Percentiles rank a stretch among this genome's conserved stretches.
phyloP scores from a whole-genome alignment of 2,797 vertebrate genomes.

The Pteropus rufus region DNA sequence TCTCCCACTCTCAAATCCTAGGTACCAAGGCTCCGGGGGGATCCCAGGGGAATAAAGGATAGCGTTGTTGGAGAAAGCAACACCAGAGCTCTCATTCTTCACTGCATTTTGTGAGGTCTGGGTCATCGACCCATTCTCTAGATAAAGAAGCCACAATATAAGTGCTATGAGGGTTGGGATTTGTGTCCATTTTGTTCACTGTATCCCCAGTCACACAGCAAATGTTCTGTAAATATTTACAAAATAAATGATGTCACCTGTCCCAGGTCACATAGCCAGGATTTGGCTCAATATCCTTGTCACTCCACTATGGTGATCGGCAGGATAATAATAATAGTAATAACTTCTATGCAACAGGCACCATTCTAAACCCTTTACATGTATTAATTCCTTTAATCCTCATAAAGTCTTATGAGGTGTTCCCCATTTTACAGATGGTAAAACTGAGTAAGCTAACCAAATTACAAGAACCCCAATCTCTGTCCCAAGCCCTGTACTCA shows the following conservation, averaged over 20 bases:
- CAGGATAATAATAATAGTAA: not conserved
- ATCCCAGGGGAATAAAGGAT: not conserved
- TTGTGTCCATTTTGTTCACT: not conserved
- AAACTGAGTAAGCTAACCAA: not conserved
- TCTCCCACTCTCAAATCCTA: not conserved
- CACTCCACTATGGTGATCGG: not conserved
- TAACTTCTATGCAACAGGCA: not conserved
- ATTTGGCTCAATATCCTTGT: not conserved
- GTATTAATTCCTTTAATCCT: not conserved
- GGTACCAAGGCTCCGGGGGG: not conserved
- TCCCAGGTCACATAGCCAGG: not conserved
- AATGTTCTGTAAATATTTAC: not conserved
- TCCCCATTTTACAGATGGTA: not conserved
- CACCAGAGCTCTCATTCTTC: not conserved
- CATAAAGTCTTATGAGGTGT: not conserved
- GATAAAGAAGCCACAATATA: not conserved
- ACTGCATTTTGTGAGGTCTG: not conserved
- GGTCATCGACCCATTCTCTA: not conserved
- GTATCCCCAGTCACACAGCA: not conserved
- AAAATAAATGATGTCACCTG: slow-evolving; percentile 4
- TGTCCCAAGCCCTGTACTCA: slow-evolving; percentile 83
- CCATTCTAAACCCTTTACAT: not conserved
- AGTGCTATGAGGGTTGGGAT: not conserved
- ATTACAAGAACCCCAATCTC: slow-evolving; percentile 26
- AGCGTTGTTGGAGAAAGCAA: not conserved